These are phyloP conservation scores for Sitodiplosis mosellana DNA, from an alignment of 1,140 invertebrate genomes.

Conservation along the genomic window DNA sequence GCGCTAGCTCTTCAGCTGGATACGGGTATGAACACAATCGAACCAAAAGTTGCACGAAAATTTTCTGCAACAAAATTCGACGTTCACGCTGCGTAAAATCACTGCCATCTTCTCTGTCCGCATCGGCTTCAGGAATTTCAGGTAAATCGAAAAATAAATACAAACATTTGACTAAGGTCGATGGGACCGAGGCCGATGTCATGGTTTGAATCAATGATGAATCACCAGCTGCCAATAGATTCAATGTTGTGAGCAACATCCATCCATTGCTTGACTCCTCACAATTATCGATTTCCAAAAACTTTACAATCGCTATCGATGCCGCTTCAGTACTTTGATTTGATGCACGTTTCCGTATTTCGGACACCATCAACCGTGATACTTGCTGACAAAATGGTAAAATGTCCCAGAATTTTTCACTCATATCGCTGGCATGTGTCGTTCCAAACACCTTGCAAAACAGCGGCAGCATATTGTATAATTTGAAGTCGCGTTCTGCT, in stretches of 20 bases:
- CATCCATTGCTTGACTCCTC: constrained; percentile 91
- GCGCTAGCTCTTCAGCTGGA: constrained; percentile 87
- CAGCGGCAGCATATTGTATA: constrained; percentile 94
- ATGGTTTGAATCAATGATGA: constrained; percentile 71
- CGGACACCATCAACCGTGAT: constrained; percentile 84
- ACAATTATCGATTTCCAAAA: constrained; percentile 81
- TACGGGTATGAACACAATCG: constrained; percentile 78
- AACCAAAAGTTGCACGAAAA: constrained; percentile 92
- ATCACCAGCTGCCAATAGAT: constrained; percentile 74
- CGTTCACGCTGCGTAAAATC: constrained; percentile 84
- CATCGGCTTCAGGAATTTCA: constrained; percentile 63
- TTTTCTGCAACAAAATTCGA: constrained; percentile 82
- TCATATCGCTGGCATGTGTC: constrained; percentile 78
- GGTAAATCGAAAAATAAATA: constrained; percentile 98
- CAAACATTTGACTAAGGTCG: constrained; percentile 94
- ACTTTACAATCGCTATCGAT: constrained; percentile 88
- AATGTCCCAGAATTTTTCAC: constrained; percentile 88
- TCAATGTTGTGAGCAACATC: constrained; percentile 84
- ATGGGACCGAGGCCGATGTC: constrained; percentile 87
- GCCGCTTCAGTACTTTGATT: constrained; percentile 92
- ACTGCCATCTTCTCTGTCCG: constrained; percentile 51
- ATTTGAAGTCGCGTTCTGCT: constrained; percentile 74
- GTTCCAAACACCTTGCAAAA: constrained; percentile 95
- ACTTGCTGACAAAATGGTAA: constrained; percentile 85
- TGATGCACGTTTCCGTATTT: constrained; percentile 80